Evolutionary conservation across 2,797 vertebrate species (phyloP), one percentile per base, ranked within the genome.

Genomic region (Cuniculus paca): DNA sequence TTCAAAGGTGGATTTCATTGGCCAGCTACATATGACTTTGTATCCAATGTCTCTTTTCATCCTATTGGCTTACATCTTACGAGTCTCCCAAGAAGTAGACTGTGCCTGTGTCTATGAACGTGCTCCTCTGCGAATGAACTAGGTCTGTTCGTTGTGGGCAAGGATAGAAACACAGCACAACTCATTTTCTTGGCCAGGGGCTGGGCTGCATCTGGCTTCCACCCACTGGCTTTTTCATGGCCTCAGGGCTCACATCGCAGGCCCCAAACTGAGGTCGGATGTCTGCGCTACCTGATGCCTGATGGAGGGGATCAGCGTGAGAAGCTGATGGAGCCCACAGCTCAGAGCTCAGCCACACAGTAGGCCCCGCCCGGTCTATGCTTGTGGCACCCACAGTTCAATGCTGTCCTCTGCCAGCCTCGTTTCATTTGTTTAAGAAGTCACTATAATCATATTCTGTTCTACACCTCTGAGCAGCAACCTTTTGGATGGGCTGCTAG

Each of bases 281-380:
- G 36, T 74, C 48, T 36, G n/a, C 42, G n/a, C 4, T 72, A 24
- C 34, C 39, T n/a, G 22, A 31, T 17, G 13, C 1, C 52, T 50
- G 1, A 2, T 11, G 13, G 52, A 1, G 8, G 16, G 16, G 45
- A 28, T 75, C 20, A 80, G 6, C 16, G 34, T 17, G 16, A 58
- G 45, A 68, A 17, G 42, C 26, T 13, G 0, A 34, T 31, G 34
- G 65, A 65, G 31, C 4, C 5, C 39, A 52, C 34, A 16, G 48
- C 6, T 34, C 39, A 14, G 39, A 34, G 22, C 28, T 14, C 22
- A 45, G 45, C 56, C 36, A 11, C 22, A 9, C 10, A 26, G 8
- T 9, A 2, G 0, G 0, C n/a, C 45, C 24, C 19, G 34, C 52
- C 61, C 1, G 2, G 8, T 60, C 16, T 31, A 2, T 26, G 58